A percentile compares a stretch with the other conserved stretches of the same genome.
phyloP scores from a whole-genome alignment of 2,113 vertebrate genomes.

The Pelusios castaneus region DNA sequence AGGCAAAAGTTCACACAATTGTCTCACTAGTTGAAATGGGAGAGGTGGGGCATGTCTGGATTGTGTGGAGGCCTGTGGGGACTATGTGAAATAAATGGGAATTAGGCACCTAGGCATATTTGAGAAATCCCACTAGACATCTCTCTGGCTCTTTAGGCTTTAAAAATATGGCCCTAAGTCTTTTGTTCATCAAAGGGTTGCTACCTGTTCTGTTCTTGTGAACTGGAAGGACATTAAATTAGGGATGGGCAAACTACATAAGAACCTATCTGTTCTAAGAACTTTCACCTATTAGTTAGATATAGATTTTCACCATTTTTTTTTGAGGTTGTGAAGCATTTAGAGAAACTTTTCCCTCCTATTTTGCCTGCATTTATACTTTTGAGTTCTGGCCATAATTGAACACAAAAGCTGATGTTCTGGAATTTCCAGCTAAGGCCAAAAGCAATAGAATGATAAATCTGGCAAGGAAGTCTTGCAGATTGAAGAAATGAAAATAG shows the following conservation, averaged over 20 bases:
- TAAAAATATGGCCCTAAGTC: neutral
- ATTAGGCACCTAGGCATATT: neutral
- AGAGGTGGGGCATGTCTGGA: neutral
- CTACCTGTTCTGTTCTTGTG: neutral
- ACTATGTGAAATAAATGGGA: neutral
- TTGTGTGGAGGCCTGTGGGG: neutral
- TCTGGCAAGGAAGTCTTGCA: neutral
- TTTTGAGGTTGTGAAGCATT: neutral
- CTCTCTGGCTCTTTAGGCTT: neutral
- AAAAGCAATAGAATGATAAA: neutral
- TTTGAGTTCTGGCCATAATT: neutral
- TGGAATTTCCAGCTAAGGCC: neutral
- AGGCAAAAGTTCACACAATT: neutral
- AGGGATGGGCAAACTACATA: neutral
- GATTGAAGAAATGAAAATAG: rapidly evolving
- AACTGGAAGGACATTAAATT: neutral
- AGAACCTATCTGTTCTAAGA: neutral
- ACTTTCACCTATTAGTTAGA: neutral
- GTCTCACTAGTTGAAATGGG: neutral
- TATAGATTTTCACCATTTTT: neutral
- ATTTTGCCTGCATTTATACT: neutral
- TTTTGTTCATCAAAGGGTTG: neutral
- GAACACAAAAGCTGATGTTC: neutral
- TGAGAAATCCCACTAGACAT: neutral
- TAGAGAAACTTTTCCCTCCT: neutral